Evolutionary conservation across 2,888 invertebrate species (phyloP).

Genomic region (Hipparchia semele): DNA sequence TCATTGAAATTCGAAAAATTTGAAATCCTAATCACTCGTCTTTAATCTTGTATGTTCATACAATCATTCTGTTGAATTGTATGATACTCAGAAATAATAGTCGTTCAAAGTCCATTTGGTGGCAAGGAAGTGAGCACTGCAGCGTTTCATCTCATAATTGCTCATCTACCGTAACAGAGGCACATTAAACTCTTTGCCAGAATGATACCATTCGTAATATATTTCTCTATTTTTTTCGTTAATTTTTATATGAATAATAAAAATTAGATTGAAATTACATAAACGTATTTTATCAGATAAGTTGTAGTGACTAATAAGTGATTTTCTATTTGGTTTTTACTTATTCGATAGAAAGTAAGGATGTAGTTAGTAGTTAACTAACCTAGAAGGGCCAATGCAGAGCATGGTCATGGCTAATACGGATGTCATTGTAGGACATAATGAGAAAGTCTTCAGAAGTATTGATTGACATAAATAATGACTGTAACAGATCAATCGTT

Average conservation of each 20-base stretch:
- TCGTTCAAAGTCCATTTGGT: slow-evolving; percentile 19
- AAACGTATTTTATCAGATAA: neutral
- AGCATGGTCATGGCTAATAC: too few relatives aligned
- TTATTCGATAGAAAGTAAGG: too few relatives aligned
- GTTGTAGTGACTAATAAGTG: too few relatives aligned
- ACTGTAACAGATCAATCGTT: too few relatives aligned
- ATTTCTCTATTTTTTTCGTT: neutral
- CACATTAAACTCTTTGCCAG: slow-evolving; percentile 5
- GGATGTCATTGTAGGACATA: too few relatives aligned
- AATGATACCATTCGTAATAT: neutral
- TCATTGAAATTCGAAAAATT: neutral
- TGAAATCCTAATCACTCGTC: slow-evolving; percentile 2
- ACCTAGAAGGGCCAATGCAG: too few relatives aligned
- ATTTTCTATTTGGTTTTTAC: too few relatives aligned
- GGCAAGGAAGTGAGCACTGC: slow-evolving; percentile 8
- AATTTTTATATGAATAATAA: neutral
- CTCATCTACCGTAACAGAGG: slow-evolving; percentile 15
- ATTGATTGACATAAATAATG: neutral
- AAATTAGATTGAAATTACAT: neutral
- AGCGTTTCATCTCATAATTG: slow-evolving; percentile 19
- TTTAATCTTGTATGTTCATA: slow-evolving; percentile 12
- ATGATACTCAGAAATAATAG: slow-evolving; percentile 28
- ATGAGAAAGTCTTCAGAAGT: too few relatives aligned
- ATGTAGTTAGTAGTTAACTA: too few relatives aligned
- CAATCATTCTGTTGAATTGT: slow-evolving; percentile 23